A percentile compares a stretch with the other conserved stretches of the same genome.
phyloP scores from a whole-genome alignment of 2,113 vertebrate genomes.

The Trematomus loennbergii region DNA sequence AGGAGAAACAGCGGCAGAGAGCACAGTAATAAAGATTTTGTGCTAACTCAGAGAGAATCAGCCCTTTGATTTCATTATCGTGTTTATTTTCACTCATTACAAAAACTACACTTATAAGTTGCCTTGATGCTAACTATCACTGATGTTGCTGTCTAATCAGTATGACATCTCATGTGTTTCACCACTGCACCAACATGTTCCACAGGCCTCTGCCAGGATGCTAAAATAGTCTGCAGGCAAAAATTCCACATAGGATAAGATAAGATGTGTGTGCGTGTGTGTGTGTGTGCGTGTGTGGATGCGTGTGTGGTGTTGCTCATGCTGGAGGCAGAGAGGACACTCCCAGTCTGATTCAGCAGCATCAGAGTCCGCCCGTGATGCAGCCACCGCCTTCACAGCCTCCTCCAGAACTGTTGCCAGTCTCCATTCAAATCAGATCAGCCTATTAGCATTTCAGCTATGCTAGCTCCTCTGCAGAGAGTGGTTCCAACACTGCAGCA shows the following conservation, averaged over 20 bases:
- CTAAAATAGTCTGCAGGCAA: slow-evolving; percentile 64
- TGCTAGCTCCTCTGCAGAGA: slow-evolving; percentile 29
- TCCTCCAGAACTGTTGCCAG: slow-evolving; percentile 33
- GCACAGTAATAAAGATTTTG: background rate
- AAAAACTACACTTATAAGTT: no score
- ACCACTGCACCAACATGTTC: slow-evolving; percentile 68
- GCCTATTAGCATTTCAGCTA: slow-evolving; percentile 1
- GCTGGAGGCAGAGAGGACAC: slow-evolving; percentile 52
- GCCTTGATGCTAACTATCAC: no score
- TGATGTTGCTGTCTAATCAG: slow-evolving; percentile 13
- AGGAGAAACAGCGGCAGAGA: slow-evolving; percentile 18
- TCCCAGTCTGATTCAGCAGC: slow-evolving; percentile 71
- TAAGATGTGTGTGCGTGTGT: background rate
- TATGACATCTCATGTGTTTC: slow-evolving; percentile 43
- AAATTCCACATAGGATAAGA: slow-evolving; percentile 54
- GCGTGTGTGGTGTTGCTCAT: slow-evolving; percentile 36
- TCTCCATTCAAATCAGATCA: slow-evolving; percentile 31
- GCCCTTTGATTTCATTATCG: no score
- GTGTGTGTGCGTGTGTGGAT: slow-evolving; percentile 16
- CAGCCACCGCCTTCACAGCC: slow-evolving; percentile 61
- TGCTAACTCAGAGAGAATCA: background rate
- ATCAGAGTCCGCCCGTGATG: slow-evolving; percentile 58
- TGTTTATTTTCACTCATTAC: no score
- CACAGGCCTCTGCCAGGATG: slow-evolving; percentile 62
- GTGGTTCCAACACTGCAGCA: slow-evolving; percentile 5